phyloP scores from a whole-genome alignment of 1,140 invertebrate genomes.

The Drosophila ercepeae region DNA sequence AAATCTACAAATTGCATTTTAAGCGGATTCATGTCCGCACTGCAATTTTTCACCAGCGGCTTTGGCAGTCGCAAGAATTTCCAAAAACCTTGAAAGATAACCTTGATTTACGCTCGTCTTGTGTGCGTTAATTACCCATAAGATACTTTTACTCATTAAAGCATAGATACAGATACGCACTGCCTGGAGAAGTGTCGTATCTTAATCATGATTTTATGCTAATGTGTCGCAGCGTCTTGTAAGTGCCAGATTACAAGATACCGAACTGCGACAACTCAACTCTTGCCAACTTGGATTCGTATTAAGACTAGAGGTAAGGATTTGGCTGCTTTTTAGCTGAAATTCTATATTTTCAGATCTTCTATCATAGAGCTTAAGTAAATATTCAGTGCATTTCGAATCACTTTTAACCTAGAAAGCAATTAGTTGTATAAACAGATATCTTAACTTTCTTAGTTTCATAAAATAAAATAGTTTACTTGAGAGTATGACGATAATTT shows the following conservation, averaged over 20 bases:
- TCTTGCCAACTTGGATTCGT: conserved; percentile 30
- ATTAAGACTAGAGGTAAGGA: conserved; percentile 5
- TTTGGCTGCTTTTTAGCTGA: neutral
- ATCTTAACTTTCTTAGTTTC: no score
- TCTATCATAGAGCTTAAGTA: no score
- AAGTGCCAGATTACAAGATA: conserved; percentile 69
- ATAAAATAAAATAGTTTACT: no score
- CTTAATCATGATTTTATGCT: conserved; percentile 83
- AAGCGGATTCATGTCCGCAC: conserved; percentile 42
- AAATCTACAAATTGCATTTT: conserved; percentile 72
- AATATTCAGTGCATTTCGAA: no score
- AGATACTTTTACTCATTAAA: conserved; percentile 57
- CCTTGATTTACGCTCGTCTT: conserved; percentile 67
- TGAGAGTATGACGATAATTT: neutral
- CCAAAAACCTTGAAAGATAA: conserved; percentile 49
- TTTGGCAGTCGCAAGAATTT: conserved; percentile 7
- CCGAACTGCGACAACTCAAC: conserved; percentile 44
- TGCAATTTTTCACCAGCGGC: conserved; percentile 70
- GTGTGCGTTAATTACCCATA: conserved; percentile 64
- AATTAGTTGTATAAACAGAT: no score
- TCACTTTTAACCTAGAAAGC: no score
- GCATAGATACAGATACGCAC: conserved; percentile 52
- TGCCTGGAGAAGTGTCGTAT: conserved; percentile 55
- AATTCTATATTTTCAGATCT: neutral
- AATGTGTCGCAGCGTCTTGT: conserved; percentile 77